Evolutionary conservation across 2,888 invertebrate species (phyloP).

Genomic region (Cosmopolites sordidus): DNA sequence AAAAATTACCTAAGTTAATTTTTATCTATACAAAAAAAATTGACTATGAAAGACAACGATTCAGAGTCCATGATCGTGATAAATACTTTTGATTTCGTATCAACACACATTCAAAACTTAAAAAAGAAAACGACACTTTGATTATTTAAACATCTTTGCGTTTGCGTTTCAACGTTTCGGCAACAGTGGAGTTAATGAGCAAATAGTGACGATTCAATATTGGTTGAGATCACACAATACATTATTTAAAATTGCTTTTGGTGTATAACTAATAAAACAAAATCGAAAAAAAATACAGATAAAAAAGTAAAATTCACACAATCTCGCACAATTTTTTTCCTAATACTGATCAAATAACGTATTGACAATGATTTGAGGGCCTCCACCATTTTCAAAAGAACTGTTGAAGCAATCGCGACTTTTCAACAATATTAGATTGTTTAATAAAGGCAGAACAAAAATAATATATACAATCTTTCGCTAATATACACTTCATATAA

Average conservation of each 20-base stretch:
- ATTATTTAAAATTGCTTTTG: no score
- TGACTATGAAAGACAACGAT: conserved; percentile 16
- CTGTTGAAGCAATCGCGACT: conserved; percentile 17
- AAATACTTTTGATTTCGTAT: neutral
- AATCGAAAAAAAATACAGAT: no score
- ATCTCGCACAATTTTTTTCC: no score
- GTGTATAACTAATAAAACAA: no score
- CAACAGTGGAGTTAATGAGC: no score
- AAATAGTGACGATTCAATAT: no score
- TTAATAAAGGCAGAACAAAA: conserved; percentile 10
- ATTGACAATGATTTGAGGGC: no score
- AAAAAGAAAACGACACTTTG: neutral
- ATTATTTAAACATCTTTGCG: no score
- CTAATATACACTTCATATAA: conserved; percentile 13
- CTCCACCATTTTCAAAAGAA: neutral
- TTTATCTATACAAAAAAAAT: conserved; percentile 10
- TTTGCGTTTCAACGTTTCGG: no score
- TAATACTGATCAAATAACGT: no score
- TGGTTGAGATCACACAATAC: no score
- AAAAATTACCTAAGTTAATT: conserved; percentile 10
- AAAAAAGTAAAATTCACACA: no score
- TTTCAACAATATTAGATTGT: conserved; percentile 12
- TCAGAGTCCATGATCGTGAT: neutral
- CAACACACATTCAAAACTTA: neutral
- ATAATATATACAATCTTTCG: conserved; percentile 9